Base-by-base conservation (phyloP, 2,888 invertebrate genomes). In the Mycalesis mineus region DNA sequence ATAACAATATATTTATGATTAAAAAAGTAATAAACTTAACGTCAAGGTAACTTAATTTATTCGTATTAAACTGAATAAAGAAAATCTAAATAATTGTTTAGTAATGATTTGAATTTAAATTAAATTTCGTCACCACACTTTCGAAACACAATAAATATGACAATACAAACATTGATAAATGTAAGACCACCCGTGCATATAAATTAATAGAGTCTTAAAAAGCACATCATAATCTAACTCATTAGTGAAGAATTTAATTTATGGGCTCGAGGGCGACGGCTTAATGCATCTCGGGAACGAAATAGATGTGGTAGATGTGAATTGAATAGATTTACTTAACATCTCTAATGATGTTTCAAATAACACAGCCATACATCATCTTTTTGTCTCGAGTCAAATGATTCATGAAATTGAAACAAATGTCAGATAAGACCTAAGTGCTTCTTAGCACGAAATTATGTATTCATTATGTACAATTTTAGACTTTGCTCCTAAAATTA, bases 241-340 rank as follows among this genome's bases (percentile, higher is more conserved):
- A 87, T 87, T 85, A 85, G 78, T 69, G 71, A 58, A 61, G 65
- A 67, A 73, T 78, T 78, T 79, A 82, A 87, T 85, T 83, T 84
- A 81, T 82, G 72, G 69, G 60, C 64, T 70, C 73, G 70, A 71
- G 68, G 62, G 70, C 62, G 77, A 76, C 75, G 75, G 71, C 75
- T 75, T 73, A 70, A 71, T 72, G 70, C 58, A 42, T 57, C 52
- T 40, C 15, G 31, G 44, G 14, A 47, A 33, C 47, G 50, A 4
- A 62, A 61, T 65, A 66, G 70, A 73, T 65, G 67, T 56, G 70
- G 67, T 57, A 64, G 39, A 58, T 56, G 42, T 55, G 56, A 58
- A 57, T 40, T 41, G 47, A 51, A 56, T 54, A 56, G 31, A 36
- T 56, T 36, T 39, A 39, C 39, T 39, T 55, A 51, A 55, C 59